Conservation (phyloP, 2,113 vertebrate genomes). For the Bambusicola thoracicus region DNA sequence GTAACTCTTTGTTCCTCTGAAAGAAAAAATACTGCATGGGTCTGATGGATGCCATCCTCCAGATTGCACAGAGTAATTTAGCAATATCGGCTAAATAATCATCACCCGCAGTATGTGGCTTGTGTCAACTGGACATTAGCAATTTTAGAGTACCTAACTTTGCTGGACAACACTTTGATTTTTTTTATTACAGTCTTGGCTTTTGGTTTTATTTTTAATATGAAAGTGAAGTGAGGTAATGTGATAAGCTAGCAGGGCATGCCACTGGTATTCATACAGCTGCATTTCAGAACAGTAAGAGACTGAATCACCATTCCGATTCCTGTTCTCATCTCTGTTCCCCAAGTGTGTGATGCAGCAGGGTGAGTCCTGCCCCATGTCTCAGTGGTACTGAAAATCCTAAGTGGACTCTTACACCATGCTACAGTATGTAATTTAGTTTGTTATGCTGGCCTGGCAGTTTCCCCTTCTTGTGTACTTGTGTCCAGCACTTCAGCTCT, state of each 20-base stretch:
- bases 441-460: not conserved
- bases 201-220: not conserved
- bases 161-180: not conserved
- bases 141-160: not conserved
- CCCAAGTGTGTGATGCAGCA: not conserved
- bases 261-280: not conserved
- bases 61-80: not conserved
- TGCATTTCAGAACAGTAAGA: not conserved
- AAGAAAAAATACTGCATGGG: slow-evolving; percentile 23
- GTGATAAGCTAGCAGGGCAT: not conserved
- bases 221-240: not conserved
- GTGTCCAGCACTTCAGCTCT: not conserved
- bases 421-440: not conserved
- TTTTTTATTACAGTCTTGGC: not conserved
- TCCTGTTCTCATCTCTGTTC: not conserved
- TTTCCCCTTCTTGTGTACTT: not conserved
- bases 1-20: not conserved
- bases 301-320: not conserved
- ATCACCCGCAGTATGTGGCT: not conserved
- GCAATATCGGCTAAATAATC: not conserved
- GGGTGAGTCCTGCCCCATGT: not conserved
- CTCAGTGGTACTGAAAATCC: not conserved
- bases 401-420: not conserved
- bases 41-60: not conserved
- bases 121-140: not conserved